Evolutionary conservation across 2,113 vertebrate species (phyloP), one percentile per base, ranked within the genome.

Genomic region (Cichladusa arquata): DNA sequence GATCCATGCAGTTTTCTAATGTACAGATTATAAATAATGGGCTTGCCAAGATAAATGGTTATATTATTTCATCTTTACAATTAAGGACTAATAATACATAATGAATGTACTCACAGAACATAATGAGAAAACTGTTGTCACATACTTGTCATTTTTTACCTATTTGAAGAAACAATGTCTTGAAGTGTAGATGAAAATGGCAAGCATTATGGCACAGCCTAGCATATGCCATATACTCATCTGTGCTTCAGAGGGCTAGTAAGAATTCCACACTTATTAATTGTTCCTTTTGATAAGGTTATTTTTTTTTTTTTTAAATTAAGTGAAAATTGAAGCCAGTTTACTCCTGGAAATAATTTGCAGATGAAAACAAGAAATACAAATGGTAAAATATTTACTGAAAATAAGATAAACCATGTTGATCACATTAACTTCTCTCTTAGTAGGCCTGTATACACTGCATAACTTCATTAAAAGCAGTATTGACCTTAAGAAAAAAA

Each of bases 51-150:
- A 80, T 53, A 95, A 93, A 96, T 78, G 76, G 81, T 86, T 83
- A 94, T 57, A 91, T 79, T 76, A 73, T 88, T 92, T 95, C 44
- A 88, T 73, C 88, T 93, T 85, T 83, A 76, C 73, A 96, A 72
- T 90, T 89, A 96, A 95, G 90, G 78, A 50, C 45, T 85, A 93
- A 91, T 81, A 95, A 81, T 51, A 92, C 66, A 86, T 87, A 96
- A 92, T 81, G 86, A 95, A 95, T 48, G 83, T 67, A 61, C 38
- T 93, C 34, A 93, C 80, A 87, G 45, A 86, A 77, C 73, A 83
- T 71, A 94, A 93, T 58, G 90, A 83, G 61, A 90, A 90, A 96
- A 86, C 65, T 78, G 81, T 57, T 91, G 88, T 76, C 83, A 71
- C 48, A 70, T 61, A 92, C 77, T 77, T 78, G 44, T 87, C 92